These are phyloP conservation scores for Oreochromis grahami DNA, from an alignment of 2,797 vertebrate species.

Conservation along the genomic window DNA sequence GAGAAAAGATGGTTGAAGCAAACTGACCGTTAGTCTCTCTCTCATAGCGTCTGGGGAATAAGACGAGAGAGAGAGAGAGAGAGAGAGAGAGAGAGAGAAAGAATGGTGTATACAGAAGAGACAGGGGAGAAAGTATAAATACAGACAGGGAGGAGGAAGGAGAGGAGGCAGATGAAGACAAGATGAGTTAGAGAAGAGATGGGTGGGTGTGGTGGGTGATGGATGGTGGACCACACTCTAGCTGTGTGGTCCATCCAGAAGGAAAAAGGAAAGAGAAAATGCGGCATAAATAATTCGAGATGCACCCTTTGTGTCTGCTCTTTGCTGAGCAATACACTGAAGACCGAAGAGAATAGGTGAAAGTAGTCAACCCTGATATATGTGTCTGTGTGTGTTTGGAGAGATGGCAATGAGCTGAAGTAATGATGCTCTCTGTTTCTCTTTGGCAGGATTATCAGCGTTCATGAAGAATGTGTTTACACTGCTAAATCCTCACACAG, in stretches of 20 bases:
- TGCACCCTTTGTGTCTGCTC: not conserved
- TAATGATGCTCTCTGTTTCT: not conserved
- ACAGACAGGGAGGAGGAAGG: not conserved
- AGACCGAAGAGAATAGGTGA: not conserved
- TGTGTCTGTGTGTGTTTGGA: not conserved
- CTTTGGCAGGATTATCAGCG: slow-evolving; percentile 17
- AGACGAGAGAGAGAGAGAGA: no score
- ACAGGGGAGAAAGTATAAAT: not conserved
- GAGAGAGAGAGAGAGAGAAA: not conserved
- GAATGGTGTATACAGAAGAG: not conserved
- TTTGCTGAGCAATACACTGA: not conserved
- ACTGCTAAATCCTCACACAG: slow-evolving; percentile 3
- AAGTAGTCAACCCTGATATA: slow-evolving; percentile 14
- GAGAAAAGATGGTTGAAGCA: not conserved
- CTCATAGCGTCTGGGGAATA: not conserved
- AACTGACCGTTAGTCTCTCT: slow-evolving; percentile 34
- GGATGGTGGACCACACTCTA: not conserved
- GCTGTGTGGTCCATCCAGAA: not conserved
- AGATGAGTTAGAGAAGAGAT: slow-evolving; percentile 9
- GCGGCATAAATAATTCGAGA: not conserved
- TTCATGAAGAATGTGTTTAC: slow-evolving; percentile 38
- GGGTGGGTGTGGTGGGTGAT: slow-evolving; percentile 16
- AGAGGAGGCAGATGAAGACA: not conserved
- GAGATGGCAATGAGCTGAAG: not conserved
- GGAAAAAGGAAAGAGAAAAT: not conserved